These are phyloP conservation scores for Neosilurus mollespiculum DNA, from an alignment of 2,797 vertebrate species.

Conservation along the genomic window DNA sequence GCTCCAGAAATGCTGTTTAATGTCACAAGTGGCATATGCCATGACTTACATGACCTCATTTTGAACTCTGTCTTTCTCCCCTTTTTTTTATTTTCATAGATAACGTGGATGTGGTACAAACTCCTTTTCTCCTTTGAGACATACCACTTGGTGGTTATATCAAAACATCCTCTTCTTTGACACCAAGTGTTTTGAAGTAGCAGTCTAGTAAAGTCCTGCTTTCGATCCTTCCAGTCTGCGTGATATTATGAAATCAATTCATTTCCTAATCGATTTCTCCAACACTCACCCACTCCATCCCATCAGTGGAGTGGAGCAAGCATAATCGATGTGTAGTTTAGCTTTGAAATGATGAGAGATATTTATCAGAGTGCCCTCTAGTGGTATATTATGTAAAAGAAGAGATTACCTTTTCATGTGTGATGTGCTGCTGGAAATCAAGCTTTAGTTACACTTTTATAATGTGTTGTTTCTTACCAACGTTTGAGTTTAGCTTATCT, in stretches of 20 bases:
- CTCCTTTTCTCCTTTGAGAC: background rate
- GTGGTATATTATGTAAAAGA: background rate
- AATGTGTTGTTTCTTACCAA: background rate
- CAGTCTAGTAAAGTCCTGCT: constrained; percentile 22
- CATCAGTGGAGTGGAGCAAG: background rate
- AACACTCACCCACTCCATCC: constrained; percentile 2
- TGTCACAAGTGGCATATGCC: background rate
- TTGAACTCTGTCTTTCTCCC: background rate
- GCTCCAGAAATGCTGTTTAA: background rate
- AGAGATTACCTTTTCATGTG: background rate
- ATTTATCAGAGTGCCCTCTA: background rate
- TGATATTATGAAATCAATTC: constrained; percentile 36
- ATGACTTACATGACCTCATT: background rate
- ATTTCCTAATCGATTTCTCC: constrained; percentile 16
- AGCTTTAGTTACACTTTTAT: background rate
- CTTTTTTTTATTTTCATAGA: background rate
- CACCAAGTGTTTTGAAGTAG: constrained; percentile 17
- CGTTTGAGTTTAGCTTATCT: background rate
- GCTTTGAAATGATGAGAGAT: background rate
- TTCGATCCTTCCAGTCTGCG: background rate
- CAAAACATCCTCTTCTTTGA: constrained; percentile 24
- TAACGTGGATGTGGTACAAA: background rate
- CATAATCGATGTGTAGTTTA: constrained; percentile 20
- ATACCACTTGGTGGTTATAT: constrained; percentile 14
- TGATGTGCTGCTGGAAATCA: background rate